Conservation (phyloP, 2,888 invertebrate genomes). For the Caenorhabditis sp. region DNA sequence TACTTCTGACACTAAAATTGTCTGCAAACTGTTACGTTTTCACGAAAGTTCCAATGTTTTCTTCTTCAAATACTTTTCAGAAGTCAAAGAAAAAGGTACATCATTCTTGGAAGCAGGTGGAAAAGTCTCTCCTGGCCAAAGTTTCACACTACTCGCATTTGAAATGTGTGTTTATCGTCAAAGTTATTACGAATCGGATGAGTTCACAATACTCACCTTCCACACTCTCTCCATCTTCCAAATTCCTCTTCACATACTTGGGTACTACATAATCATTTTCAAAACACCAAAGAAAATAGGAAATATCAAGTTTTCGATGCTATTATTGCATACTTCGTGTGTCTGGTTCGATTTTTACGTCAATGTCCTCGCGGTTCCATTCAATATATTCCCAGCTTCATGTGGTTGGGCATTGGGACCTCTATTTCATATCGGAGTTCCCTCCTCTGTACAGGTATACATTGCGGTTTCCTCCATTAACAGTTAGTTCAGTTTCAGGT, state of each 20-base stretch:
- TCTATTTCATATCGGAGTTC: no score
- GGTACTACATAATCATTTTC: background rate
- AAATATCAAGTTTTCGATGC: background rate
- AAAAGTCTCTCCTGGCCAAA: no score
- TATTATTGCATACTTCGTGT: constrained; percentile 5
- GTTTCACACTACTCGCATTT: no score
- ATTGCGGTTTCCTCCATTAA: background rate
- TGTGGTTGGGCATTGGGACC: no score
- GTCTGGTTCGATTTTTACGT: background rate
- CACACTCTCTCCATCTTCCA: background rate
- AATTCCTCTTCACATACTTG: background rate
- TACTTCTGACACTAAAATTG: no score
- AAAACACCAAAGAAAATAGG: constrained; percentile 5
- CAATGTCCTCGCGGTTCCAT: background rate
- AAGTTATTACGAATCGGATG: background rate
- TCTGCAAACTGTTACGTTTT: no score
- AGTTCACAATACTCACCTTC: background rate
- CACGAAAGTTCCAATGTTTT: no score
- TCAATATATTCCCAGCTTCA: no score
- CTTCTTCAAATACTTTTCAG: no score
- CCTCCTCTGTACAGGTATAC: background rate
- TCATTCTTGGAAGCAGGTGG: no score
- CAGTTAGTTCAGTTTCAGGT: no score
- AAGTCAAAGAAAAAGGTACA: no score
- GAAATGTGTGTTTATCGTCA: background rate